Conservation (phyloP, 1,140 invertebrate species). For the Neodiprion lecontei region DNA sequence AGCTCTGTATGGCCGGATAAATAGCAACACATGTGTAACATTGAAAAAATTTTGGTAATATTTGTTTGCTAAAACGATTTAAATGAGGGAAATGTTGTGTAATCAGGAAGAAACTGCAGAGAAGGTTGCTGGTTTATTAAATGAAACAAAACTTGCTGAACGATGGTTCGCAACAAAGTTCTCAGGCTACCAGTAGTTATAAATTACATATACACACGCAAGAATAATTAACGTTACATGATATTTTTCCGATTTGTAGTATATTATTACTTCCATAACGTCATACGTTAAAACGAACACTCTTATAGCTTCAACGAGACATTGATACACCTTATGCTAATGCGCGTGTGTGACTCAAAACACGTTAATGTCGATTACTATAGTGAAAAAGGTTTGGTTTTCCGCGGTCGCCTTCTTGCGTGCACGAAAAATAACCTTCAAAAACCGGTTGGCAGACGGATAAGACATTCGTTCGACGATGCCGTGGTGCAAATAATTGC, state of each 20-base stretch:
- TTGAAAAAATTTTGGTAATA: too few species aligned
- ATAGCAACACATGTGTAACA: too few species aligned
- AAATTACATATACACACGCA: background rate
- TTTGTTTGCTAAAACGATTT: too few species aligned
- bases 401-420: too few species aligned
- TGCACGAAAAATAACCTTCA: background rate
- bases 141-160: background rate
- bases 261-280: background rate
- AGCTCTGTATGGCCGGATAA: background rate
- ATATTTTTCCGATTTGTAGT: background rate
- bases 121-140: background rate
- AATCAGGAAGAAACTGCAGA: too few species aligned
- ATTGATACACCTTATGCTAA: too few species aligned
- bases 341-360: too few species aligned
- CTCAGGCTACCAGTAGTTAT: too few species aligned
- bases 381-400: too few species aligned
- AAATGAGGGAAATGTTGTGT: too few species aligned
- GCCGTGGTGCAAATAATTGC: background rate
- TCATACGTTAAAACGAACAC: background rate
- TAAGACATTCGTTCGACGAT: background rate
- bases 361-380: too few species aligned
- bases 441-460: background rate
- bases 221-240: background rate
- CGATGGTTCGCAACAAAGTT: background rate
- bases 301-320: too few species aligned